These are phyloP conservation scores for Sebastes baramenuke DNA, from an alignment of 2,797 vertebrate genomes.

Conservation along the genomic window DNA sequence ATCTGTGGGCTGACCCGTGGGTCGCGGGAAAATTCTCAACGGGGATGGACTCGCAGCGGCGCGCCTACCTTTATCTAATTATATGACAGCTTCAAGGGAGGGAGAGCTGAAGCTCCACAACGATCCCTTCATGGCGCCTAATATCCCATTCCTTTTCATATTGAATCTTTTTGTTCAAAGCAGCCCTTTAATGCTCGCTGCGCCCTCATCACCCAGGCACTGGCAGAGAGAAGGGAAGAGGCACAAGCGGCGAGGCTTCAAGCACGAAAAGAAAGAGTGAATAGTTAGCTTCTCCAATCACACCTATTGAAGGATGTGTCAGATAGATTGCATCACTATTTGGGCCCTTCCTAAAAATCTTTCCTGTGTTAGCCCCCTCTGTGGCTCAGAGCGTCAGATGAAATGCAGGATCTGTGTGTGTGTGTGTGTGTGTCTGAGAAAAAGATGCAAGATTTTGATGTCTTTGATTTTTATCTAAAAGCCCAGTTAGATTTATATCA, in stretches of 20 bases:
- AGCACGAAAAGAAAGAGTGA: constrained; percentile 19
- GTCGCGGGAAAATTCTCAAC: constrained; percentile 57
- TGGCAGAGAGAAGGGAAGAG: constrained; percentile 10
- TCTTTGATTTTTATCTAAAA: constrained; percentile 64
- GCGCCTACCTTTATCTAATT: constrained; percentile 78
- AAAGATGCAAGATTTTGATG: constrained; percentile 23
- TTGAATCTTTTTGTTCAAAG: constrained; percentile 77
- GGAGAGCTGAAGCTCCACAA: constrained; percentile 34
- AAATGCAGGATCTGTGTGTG: constrained; percentile 1
- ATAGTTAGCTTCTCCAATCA: constrained; percentile 46
- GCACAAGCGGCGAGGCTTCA: constrained; percentile 8
- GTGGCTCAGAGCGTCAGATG: constrained; percentile 11
- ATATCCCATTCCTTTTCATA: constrained; percentile 81
- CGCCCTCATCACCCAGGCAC: constrained; percentile 53
- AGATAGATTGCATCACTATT: constrained; percentile 68
- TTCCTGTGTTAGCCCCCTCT: constrained; percentile 26
- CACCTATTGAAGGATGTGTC: constrained; percentile 63
- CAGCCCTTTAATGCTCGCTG: constrained; percentile 67
- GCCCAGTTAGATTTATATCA: constrained; percentile 52
- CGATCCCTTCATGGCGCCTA: constrained; percentile 62
- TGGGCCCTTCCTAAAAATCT: constrained; percentile 37
- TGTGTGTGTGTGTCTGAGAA: background rate
- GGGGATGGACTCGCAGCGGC: constrained; percentile 53
- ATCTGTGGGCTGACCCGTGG: constrained; percentile 55
- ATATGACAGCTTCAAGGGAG: constrained; percentile 75